Conservation (phyloP, 2,113 vertebrate species). For the Ia io region DNA sequence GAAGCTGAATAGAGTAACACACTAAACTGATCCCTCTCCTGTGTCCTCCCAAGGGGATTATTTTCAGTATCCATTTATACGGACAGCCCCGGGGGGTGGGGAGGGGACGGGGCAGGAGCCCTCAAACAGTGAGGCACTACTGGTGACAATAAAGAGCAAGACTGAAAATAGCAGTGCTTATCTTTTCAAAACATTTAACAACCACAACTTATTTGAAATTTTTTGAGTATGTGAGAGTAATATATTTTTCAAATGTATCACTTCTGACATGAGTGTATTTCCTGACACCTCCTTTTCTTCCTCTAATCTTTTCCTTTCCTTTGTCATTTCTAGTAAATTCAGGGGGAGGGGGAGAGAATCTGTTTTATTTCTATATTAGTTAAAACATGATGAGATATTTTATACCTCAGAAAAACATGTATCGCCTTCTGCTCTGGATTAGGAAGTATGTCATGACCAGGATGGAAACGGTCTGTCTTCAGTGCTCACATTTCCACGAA, state of each 20-base stretch:
- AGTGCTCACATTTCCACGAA: neutral
- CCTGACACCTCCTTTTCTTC: neutral
- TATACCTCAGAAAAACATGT: neutral
- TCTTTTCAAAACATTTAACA: neutral
- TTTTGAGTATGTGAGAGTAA: neutral
- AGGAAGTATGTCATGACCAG: neutral
- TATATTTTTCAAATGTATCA: neutral
- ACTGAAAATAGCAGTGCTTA: neutral
- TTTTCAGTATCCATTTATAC: neutral
- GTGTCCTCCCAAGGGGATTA: neutral
- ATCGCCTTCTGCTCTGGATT: neutral
- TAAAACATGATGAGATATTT: neutral
- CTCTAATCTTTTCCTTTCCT: neutral
- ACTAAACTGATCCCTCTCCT: neutral
- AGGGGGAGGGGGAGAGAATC: neutral
- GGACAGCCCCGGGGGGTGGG: neutral
- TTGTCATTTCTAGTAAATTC: neutral
- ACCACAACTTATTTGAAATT: neutral
- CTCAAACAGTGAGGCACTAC: neutral
- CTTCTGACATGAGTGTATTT: neutral
- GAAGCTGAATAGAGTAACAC: neutral
- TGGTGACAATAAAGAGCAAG: neutral
- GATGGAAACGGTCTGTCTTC: fast-evolving
- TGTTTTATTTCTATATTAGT: neutral
- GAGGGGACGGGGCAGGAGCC: too few species aligned